Base-by-base conservation (phyloP, 2,113 vertebrate species). In the Zapornia atra region DNA sequence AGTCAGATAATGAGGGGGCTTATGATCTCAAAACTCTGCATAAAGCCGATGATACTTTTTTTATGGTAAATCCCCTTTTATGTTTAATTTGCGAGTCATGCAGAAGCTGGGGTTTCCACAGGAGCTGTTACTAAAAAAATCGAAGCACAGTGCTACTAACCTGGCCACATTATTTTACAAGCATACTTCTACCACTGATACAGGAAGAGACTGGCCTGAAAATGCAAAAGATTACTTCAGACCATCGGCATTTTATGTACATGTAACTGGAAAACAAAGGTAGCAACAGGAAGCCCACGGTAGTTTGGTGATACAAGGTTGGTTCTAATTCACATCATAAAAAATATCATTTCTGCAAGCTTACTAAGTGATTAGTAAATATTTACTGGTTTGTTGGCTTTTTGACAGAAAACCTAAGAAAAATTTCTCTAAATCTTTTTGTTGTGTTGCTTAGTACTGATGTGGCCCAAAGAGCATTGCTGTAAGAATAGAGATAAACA, bases 81-180 rank as follows among this genome's bases (percentile, higher is more conserved):
- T 79, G 34, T 92, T 92, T 92, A 20, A 93, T 97, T 91, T 90
- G 76, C 15, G 19, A 89, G 80, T 90, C 82, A 69, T 68, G 66
- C 82, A 80, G 82, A 92, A 91, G 57, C 72, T 86, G 72, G 71
- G 79, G 57, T 92, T 95, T 79, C 87, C 91, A 19, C 69, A 53
- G 69, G 69, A 88, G 69, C 81, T 93, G 77, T 88, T 96, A 44
- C 90, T 91, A 38, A 82, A 40, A n/a, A 68, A 88, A 50, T 26
- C 4, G 70, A 79, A 87, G 33, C 83, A 63, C 5, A 5, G 28
- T 70, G 50, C 81, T 94, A 44, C 65, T 59, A 75, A 61, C 77
- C 86, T 93, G 73, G 72, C 92, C 70, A 57, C 76, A 26, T 69
- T 69, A 38, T 78, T 92, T 94, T 84, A 51, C 64, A 57, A 68